Percentiles rank a stretch among this genome's conserved stretches.
Evolutionary conservation across 2,888 invertebrate species (phyloP).

Genomic region (Autographa gamma): DNA sequence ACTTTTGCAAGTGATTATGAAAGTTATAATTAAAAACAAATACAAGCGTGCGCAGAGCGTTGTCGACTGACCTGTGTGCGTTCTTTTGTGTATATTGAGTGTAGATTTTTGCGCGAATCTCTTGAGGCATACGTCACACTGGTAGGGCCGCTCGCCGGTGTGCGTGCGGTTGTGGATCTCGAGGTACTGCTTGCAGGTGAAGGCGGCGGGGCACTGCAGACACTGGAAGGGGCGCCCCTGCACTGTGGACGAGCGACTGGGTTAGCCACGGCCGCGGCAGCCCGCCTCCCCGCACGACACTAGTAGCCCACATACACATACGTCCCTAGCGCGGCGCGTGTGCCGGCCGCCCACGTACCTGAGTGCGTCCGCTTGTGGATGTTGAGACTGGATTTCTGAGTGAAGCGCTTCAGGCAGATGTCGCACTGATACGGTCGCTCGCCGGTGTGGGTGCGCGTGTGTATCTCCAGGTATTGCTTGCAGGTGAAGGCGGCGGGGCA

Average conservation of each 20-base stretch:
- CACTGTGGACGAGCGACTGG: slow-evolving; percentile 78
- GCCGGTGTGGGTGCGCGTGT: slow-evolving; percentile 90
- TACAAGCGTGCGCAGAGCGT: slow-evolving; percentile 43
- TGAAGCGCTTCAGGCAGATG: slow-evolving; percentile 94
- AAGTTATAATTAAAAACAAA: slow-evolving; percentile 36
- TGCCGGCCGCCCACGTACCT: slow-evolving; percentile 78
- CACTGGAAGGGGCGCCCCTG: slow-evolving; percentile 90
- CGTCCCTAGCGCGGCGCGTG: slow-evolving; percentile 62
- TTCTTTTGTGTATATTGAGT: slow-evolving; percentile 94
- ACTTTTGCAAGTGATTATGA: slow-evolving; percentile 46
- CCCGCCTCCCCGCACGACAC: slow-evolving; percentile 61
- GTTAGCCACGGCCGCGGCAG: slow-evolving; percentile 54
- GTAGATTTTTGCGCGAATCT: slow-evolving; percentile 95
- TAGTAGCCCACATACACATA: slow-evolving; percentile 74
- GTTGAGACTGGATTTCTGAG: slow-evolving; percentile 94
- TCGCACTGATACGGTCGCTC: slow-evolving; percentile 91
- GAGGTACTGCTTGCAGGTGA: slow-evolving; percentile 89
- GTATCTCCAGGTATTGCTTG: slow-evolving; percentile 90
- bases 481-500: slow-evolving; percentile 89
- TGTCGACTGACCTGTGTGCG: slow-evolving; percentile 90
- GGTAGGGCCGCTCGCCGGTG: slow-evolving; percentile 89
- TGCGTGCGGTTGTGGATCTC: slow-evolving; percentile 89
- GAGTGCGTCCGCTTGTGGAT: slow-evolving; percentile 94
- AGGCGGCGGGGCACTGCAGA: slow-evolving; percentile 89
- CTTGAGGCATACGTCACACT: slow-evolving; percentile 93